These are phyloP conservation scores for Crotalus adamanteus DNA, from an alignment of 2,797 vertebrate genomes.

Conservation along the genomic window DNA sequence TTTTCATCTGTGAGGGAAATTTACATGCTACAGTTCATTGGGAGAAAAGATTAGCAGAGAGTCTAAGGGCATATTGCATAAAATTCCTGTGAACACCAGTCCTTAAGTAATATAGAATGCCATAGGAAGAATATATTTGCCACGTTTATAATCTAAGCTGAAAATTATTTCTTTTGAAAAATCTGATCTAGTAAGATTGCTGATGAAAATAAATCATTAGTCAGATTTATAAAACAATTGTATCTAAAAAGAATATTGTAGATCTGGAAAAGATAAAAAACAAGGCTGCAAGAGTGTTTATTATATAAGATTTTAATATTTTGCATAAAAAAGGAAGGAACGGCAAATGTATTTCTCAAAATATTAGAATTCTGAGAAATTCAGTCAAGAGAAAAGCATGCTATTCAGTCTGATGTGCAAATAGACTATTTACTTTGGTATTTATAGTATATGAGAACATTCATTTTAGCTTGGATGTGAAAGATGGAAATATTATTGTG, in stretches of 20 bases:
- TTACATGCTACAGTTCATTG: not conserved
- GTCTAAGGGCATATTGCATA: not conserved
- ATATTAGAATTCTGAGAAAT: not conserved
- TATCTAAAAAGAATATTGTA: not conserved
- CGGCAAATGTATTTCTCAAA: not conserved
- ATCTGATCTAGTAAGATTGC: not conserved
- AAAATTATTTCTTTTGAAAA: constrained; percentile 2
- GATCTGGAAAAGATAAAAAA: not conserved
- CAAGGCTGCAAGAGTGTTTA: not conserved
- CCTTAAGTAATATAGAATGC: not conserved
- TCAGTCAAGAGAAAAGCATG: not conserved
- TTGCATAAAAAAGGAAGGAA: not conserved
- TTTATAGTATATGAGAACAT: not conserved
- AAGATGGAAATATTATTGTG: not conserved
- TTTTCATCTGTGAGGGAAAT: not conserved
- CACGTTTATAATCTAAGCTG: not conserved
- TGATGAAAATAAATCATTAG: constrained; percentile 1
- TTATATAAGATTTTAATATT: not conserved
- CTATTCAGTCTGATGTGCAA: not conserved
- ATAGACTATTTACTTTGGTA: not conserved
- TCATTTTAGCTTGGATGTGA: not conserved
- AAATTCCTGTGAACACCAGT: not conserved
- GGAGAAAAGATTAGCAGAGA: not conserved
- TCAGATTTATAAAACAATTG: constrained; percentile 1
- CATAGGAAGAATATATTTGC: not conserved